These are phyloP conservation scores for Leptinotarsa undecemlineata DNA, from an alignment of 1,140 invertebrate species.

Conservation along the genomic window DNA sequence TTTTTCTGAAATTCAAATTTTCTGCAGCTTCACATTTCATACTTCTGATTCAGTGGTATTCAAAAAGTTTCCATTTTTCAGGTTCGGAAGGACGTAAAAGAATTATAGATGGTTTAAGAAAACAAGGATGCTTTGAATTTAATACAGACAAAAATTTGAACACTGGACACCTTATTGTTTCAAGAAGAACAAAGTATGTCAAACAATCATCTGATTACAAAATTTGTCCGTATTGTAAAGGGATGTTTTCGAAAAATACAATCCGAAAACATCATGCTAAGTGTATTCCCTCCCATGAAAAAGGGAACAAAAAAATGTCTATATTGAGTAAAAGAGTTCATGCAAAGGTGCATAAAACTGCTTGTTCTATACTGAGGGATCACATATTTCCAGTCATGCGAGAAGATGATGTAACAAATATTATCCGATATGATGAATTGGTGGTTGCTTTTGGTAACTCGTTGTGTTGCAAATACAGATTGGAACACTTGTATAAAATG, in stretches of 20 bases:
- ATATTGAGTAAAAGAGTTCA: neutral
- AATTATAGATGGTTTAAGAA: neutral
- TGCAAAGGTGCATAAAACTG: neutral
- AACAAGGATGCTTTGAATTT: neutral
- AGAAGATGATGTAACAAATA: neutral
- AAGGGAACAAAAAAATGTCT: neutral
- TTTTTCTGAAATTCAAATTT: too few relatives aligned
- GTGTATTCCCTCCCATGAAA: neutral
- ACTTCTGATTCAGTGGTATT: neutral
- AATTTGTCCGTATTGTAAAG: neutral
- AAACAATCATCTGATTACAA: neutral
- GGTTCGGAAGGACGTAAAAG: neutral
- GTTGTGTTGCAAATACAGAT: neutral
- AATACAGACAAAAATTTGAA: neutral
- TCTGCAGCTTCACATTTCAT: too few relatives aligned
- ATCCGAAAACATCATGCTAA: neutral
- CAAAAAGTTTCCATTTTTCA: neutral
- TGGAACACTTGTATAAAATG: neutral
- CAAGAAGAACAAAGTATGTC: neutral
- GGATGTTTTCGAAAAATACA: neutral
- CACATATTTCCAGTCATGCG: neutral
- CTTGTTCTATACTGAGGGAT: neutral
- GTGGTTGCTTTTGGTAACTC: neutral
- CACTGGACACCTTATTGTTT: neutral
- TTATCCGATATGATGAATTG: neutral